Conservation (phyloP, 2,888 invertebrate species). For the Lasioglossum vierecki region DNA sequence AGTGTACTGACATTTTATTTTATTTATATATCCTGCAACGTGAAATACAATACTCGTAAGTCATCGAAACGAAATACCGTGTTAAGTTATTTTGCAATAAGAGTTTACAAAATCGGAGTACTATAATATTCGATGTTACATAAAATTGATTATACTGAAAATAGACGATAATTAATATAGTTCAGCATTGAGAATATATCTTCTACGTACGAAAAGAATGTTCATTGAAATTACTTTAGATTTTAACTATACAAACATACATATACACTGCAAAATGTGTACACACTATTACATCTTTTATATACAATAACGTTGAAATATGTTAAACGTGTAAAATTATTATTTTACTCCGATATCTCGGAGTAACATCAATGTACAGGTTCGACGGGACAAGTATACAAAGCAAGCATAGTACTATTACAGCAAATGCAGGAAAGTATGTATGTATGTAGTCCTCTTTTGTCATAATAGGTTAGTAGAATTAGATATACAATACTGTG, state of each 20-base stretch:
- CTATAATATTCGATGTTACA: background rate
- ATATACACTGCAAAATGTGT: background rate
- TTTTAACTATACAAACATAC: background rate
- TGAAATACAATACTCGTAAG: background rate
- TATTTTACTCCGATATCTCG: background rate
- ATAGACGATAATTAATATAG: background rate
- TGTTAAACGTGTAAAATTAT: background rate
- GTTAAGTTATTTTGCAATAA: background rate
- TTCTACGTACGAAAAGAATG: background rate
- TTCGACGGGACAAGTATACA: background rate
- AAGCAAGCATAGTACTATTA: background rate
- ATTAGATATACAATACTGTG: slow-evolving; percentile 16
- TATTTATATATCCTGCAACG: slow-evolving; percentile 68
- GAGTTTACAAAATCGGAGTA: background rate
- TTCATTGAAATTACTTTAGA: background rate
- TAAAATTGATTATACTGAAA: slow-evolving; percentile 9
- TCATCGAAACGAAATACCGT: background rate
- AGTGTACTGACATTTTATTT: slow-evolving; percentile 94
- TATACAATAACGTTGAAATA: background rate
- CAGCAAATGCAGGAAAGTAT: slow-evolving; percentile 5
- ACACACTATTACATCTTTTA: background rate
- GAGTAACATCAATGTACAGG: background rate
- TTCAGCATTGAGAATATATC: background rate
- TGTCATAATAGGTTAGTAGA: slow-evolving; percentile 38
- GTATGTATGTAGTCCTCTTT: slow-evolving; percentile 9